Evolutionary conservation across 2,113 vertebrate species (phyloP), one percentile per base, ranked within the genome.

Genomic region (Xiphophorus hellerii): DNA sequence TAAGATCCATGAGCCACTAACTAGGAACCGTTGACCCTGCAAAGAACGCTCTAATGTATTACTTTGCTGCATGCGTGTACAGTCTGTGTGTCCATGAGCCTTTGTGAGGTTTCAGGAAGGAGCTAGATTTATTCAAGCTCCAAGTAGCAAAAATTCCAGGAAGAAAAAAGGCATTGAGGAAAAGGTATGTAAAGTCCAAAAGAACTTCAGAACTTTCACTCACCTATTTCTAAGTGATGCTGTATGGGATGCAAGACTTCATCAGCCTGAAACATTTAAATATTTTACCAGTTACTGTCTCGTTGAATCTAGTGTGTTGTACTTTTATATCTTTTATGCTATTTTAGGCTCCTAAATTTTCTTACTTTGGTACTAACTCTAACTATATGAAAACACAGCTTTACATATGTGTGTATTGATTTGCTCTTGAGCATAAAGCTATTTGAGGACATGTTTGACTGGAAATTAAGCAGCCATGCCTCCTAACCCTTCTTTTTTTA

Each of bases 401-500:
- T 88, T 84, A 84, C 76, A 84, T 77, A 87, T 90, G 76, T 85
- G 70, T 63, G 65, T 90, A 87, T 92, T 81, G 87, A 90, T 84
- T 54, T 17, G 33, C 62, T 77, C 33, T 80, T 63, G 48, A 76
- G 78, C 69, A 78, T 30, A 27, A 77, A 80, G 77, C 67, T 28
- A 51, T 84, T 85, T 74, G 78, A 85, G 70, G 73, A 77, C 74
- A 48, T 66, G 10, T 80, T 81, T 81, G 67, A 84, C 73, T 72
- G 58, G 65, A 62, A 69, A 84, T 88, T 8, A 80, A 80, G 80
- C 78, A 71, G 64, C 35, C 44, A 51, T 72, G 29, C 77, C 74
- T 69, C 73, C 69, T 62, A 74, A 70, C 61, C 31, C 48, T 28
- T 28, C 28, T 67, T 81, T 66, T 78, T 54, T 65, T 64, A 71